Evolutionary conservation across 2,113 vertebrate genomes (phyloP), one percentile per base, ranked within the genome.

Genomic region (Coracopsis vasa): DNA sequence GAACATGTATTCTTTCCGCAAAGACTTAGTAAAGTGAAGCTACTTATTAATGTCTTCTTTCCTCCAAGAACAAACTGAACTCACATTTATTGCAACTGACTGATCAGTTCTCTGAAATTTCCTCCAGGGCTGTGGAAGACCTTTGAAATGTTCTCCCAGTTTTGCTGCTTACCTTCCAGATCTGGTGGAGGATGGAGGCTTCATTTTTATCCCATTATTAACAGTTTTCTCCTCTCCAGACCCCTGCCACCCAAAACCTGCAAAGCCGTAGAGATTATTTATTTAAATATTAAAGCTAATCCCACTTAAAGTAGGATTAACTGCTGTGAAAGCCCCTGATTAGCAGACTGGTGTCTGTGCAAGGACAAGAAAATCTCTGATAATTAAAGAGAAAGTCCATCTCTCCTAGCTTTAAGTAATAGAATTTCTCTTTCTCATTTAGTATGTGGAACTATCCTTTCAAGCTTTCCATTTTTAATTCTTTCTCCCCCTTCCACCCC

Each of bases 211-310:
- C 6, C 73, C 16, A 15, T 62, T 47, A 24, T 44, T 65, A 47
- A 10, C 27, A 51, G 41, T 31, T 94, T 84, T 77, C 28, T 66
- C 50, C 66, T 90, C 27, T 41, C 60, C 31, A 33, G 72, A 74
- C 45, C 94, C 67, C 58, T 86, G 44, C 65, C 12, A 4, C 62
- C 50, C 90, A 53, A 93, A 96, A 93, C 10, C 54, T 86, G 86
- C 73, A 85, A 92, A 95, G 27, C 50, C 29, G 11, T 18, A 25
- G 58, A 90, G 74, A 84, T 73, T 64, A 92, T 92, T 96, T 94
- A 86, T 96, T 97, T 85, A 86, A 96, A 95, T 88, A 84, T 90
- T 91, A 82, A 71, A 80, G 44, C 39, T 96, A 95, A 96, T 92
- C 93, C 86, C 70, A n/a, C 86, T 93, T 67, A 71, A 95, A 92